Evolutionary conservation across 2,888 invertebrate genomes (phyloP).

Genomic region (Odontothrips loti): DNA sequence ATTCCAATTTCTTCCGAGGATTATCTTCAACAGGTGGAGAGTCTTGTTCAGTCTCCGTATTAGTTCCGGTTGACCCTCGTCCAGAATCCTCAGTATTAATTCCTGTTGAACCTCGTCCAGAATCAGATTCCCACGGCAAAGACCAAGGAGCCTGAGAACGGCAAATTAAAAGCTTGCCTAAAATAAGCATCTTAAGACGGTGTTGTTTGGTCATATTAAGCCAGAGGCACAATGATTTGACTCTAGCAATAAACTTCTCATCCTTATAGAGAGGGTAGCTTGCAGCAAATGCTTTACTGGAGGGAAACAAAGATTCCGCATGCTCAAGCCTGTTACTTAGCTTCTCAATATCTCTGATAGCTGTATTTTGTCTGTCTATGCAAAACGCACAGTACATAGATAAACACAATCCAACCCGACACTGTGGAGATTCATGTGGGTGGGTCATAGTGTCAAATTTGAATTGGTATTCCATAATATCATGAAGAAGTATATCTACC

Average conservation of each 20-base stretch:
- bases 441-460: slow-evolving; percentile 22
- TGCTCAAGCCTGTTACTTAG: slow-evolving; percentile 68
- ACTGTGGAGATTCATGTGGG: not conserved
- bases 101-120: slow-evolving; percentile 38
- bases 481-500: slow-evolving; percentile 65
- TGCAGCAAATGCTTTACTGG: slow-evolving; percentile 69
- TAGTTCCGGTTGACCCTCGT: slow-evolving; percentile 33
- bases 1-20: slow-evolving; percentile 9
- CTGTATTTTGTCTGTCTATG: slow-evolving; percentile 65
- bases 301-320: slow-evolving; percentile 79
- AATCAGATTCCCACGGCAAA: not conserved
- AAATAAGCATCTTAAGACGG: slow-evolving; percentile 70
- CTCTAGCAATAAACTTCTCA: slow-evolving; percentile 59
- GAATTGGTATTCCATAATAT: slow-evolving; percentile 72
- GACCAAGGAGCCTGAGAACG: slow-evolving; percentile 42
- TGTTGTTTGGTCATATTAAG: slow-evolving; percentile 84
- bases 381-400: slow-evolving; percentile 68
- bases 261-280: slow-evolving; percentile 68
- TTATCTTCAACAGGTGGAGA: not conserved
- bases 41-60: slow-evolving; percentile 12
- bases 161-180: slow-evolving; percentile 61
- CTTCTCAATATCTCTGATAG: slow-evolving; percentile 67
- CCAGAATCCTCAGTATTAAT: slow-evolving; percentile 42
- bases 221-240: slow-evolving; percentile 86
- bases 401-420: slow-evolving; percentile 52